These are phyloP conservation scores for Hoplodrina ambigua DNA, from an alignment of 2,888 invertebrate genomes.

Conservation along the genomic window DNA sequence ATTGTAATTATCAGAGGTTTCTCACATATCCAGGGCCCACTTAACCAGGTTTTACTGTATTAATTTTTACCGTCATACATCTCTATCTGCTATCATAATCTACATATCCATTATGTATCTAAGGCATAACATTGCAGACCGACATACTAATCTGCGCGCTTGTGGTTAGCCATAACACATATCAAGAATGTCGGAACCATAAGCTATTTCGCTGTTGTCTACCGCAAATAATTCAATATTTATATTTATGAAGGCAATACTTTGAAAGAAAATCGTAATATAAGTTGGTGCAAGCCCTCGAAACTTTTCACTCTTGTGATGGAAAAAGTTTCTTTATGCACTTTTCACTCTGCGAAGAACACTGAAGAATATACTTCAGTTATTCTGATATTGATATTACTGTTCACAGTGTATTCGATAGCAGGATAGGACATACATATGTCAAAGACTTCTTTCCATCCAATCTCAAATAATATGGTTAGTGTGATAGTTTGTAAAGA, in stretches of 20 bases:
- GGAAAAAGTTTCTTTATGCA: constrained; percentile 12
- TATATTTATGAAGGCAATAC: constrained; percentile 9
- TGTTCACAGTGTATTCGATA: neutral
- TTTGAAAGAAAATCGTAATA: constrained; percentile 10
- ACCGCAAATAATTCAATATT: constrained; percentile 7
- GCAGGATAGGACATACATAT: neutral
- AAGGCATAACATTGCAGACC: neutral
- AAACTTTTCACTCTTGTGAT: neutral
- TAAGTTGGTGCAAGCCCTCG: neutral
- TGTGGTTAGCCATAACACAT: constrained; percentile 2
- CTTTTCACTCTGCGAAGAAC: constrained; percentile 4
- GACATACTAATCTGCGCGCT: neutral
- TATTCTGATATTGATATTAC: neutral
- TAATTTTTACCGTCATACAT: neutral
- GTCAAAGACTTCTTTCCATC: no score
- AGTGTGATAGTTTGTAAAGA: neutral
- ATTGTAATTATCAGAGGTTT: no score
- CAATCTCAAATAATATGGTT: neutral
- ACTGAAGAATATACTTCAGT: constrained; percentile 4
- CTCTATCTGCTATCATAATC: neutral
- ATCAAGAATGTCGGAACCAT: constrained; percentile 13
- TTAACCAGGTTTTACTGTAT: no score
- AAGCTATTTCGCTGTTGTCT: neutral
- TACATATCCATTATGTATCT: neutral
- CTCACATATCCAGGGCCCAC: no score